Evolutionary conservation across 2,888 invertebrate species (phyloP).

Genomic region (Ormyrus thymus): DNA sequence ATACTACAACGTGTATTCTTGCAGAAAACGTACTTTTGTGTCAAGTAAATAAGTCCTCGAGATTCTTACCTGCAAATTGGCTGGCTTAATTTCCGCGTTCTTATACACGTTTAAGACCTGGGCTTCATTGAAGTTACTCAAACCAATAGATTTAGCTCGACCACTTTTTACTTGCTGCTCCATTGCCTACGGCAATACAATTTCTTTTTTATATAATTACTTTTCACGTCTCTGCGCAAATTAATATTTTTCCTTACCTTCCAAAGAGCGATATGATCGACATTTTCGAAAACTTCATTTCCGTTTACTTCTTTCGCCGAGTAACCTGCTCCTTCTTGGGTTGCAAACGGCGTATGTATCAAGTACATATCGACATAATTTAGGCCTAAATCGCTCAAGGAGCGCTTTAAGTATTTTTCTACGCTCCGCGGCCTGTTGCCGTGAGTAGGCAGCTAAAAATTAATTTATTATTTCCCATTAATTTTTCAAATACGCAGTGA

Average conservation of each 20-base stretch:
- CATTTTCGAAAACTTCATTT: slow-evolving; percentile 79
- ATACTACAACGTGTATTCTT: too few relatives aligned
- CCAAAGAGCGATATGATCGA: slow-evolving; percentile 84
- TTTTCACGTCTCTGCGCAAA: not conserved
- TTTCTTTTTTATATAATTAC: not conserved
- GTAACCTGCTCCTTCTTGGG: slow-evolving; percentile 78
- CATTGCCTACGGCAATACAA: slow-evolving; percentile 78
- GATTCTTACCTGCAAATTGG: slow-evolving; percentile 78
- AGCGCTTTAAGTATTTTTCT: slow-evolving; percentile 80
- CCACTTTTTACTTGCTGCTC: slow-evolving; percentile 82
- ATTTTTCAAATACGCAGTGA: not conserved
- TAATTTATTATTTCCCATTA: not conserved
- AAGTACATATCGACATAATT: slow-evolving; percentile 87
- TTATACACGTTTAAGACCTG: slow-evolving; percentile 82
- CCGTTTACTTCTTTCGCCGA: slow-evolving; percentile 79
- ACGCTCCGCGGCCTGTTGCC: slow-evolving; percentile 83
- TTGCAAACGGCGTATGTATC: slow-evolving; percentile 85
- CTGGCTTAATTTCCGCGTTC: slow-evolving; percentile 80
- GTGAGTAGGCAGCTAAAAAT: slow-evolving; percentile 80
- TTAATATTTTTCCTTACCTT: slow-evolving; percentile 75
- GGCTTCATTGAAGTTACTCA: slow-evolving; percentile 86
- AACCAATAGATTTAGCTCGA: slow-evolving; percentile 82
- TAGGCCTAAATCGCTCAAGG: slow-evolving; percentile 80
- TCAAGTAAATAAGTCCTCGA: too few relatives aligned
- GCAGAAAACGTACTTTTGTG: too few relatives aligned